These are phyloP conservation scores for Leptodactylus fuscus DNA, from an alignment of 2,113 vertebrate genomes.

Conservation along the genomic window DNA sequence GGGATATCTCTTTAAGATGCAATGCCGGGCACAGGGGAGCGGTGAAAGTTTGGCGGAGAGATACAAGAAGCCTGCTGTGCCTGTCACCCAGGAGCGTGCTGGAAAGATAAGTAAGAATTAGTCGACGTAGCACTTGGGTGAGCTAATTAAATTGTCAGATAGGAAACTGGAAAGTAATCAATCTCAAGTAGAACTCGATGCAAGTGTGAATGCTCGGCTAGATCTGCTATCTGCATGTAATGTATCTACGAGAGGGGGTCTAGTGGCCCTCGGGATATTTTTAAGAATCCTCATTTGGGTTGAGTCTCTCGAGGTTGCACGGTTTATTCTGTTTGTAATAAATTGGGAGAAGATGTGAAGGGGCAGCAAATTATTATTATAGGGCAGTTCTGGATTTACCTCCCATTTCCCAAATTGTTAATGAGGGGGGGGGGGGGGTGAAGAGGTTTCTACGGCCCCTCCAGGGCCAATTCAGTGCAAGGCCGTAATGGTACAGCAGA, in stretches of 20 bases:
- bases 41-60: not conserved
- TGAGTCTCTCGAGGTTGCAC: too few species aligned
- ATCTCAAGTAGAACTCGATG: not conserved
- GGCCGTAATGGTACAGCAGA: too few species aligned
- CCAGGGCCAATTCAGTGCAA: too few species aligned
- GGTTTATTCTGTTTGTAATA: too few species aligned
- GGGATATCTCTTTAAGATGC: not conserved
- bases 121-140: conserved; percentile 12
- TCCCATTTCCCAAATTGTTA: too few species aligned
- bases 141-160: conserved; percentile 3
- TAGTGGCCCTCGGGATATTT: not conserved
- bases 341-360: too few species aligned
- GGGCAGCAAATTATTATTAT: too few species aligned
- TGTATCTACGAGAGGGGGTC: not conserved
- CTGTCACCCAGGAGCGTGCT: not conserved
- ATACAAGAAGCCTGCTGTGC: not conserved
- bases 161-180: conserved; percentile 1
- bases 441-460: too few species aligned
- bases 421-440: too few species aligned
- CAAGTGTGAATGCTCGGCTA: not conserved
- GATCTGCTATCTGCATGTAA: not conserved
- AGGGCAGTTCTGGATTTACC: too few species aligned
- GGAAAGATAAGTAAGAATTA: conserved; percentile 50
- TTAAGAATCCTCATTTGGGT: not conserved
- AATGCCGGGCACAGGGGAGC: not conserved